A percentile compares a stretch with the other conserved stretches of the same genome.
Conservation (phyloP, 2,888 invertebrate genomes). For the Lasioglossum morio region DNA sequence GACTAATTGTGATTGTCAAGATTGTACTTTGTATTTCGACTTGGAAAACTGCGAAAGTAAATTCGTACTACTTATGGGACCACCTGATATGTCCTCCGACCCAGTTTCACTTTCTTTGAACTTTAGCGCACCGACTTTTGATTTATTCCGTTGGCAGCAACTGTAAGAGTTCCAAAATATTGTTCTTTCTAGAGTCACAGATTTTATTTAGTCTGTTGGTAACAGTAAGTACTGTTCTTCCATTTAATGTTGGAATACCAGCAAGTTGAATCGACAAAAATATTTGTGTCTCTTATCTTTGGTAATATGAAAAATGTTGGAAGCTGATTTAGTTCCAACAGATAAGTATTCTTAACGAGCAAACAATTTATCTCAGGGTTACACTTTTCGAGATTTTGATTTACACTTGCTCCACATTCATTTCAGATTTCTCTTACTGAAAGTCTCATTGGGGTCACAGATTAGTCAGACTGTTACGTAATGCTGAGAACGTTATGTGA, state of each 20-base stretch:
- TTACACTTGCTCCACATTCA: neutral
- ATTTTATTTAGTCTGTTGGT: neutral
- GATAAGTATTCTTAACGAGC: neutral
- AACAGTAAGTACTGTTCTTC: neutral
- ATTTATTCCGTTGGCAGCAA: neutral
- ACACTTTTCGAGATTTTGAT: neutral
- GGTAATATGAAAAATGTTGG: neutral
- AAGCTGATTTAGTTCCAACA: neutral
- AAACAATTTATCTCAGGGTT: neutral
- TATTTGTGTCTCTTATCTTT: neutral
- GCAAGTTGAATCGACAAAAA: neutral
- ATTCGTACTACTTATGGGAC: neutral
- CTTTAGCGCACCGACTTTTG: neutral
- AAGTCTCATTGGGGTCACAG: neutral
- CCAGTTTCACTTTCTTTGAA: slow-evolving; percentile 7
- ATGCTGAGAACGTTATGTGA: neutral
- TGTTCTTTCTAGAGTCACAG: neutral
- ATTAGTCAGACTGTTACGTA: neutral
- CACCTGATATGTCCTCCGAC: neutral
- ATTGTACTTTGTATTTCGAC: neutral
- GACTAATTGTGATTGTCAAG: neutral
- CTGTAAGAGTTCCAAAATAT: neutral
- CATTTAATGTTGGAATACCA: no score
- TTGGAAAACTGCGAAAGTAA: neutral
- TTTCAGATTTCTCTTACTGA: neutral